Evolutionary conservation across 2,888 invertebrate genomes (phyloP), one percentile per base, ranked within the genome.

Genomic region (Pheosia tremula): DNA sequence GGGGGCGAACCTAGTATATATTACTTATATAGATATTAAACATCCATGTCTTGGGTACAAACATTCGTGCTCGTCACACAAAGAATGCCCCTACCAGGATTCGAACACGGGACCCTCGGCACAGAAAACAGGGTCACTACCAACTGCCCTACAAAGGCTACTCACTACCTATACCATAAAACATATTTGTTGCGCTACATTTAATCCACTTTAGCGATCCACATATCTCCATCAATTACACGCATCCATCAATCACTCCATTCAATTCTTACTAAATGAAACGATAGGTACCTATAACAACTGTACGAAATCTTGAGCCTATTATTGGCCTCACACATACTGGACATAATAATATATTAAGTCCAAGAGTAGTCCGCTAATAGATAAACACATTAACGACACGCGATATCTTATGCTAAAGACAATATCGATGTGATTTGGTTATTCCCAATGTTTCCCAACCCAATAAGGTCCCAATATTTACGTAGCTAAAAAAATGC

Each of bases 351-450:
- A 24, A 24, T 41, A 41, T 7, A 9, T 9, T 10, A 63, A 60
- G 56, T 64, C 55, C 64, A 37, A 56, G 41, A 61, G 63, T 63
- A 68, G 58, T 65, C 57, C 41, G 56, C 47, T 64, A 63, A 68
- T 66, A 69, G 64, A 64, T 68, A 76, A 75, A 74, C 72, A 79
- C 63, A 47, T 78, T 72, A 72, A 63, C 57, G 68, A 67, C 65
- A 71, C 61, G 50, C 53, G 67, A 73, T 77, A 66, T 64, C 57
- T 59, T 67, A 59, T 67, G 59, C 61, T 58, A 57, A 63, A 58
- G 38, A 59, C 59, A 67, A 71, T 64, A 62, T n/a, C n/a, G n/a
- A n/a, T n/a, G n/a, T n/a, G n/a, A n/a, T n/a, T n/a, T n/a, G n/a
- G n/a, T n/a, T n/a, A n/a, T n/a, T n/a, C n/a, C n/a, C n/a, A n/a